Evolutionary conservation across 2,797 vertebrate genomes (phyloP).

Genomic region (Thunnus albacares): DNA sequence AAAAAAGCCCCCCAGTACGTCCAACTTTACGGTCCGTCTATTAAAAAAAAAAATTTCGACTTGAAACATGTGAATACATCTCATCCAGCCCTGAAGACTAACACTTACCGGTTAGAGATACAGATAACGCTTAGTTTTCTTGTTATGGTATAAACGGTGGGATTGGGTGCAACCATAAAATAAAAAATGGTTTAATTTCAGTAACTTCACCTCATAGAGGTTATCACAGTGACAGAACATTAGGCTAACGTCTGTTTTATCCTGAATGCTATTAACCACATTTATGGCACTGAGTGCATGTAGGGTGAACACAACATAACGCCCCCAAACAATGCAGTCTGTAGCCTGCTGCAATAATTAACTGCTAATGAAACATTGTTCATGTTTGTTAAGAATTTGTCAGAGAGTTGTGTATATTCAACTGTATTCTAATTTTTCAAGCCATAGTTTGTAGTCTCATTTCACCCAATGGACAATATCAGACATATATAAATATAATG

Average conservation of each 20-base stretch:
- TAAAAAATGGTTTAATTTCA: background rate
- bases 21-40: conserved; percentile 30
- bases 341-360: background rate
- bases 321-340: background rate
- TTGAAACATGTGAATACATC: background rate
- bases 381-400: background rate
- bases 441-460: no score
- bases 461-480: background rate
- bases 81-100: background rate
- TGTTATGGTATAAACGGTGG: background rate
- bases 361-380: background rate
- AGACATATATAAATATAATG: background rate
- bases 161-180: no score
- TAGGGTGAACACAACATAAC: background rate
- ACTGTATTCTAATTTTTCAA: background rate
- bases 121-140: background rate
- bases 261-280: background rate
- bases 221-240: no score
- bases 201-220: background rate
- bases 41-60: background rate
- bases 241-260: no score
- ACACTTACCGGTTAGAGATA: no score
- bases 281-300: background rate
- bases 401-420: background rate
- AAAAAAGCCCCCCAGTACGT: conserved; percentile 41